These are phyloP conservation scores for Doris montereyensis DNA, from an alignment of 2,888 invertebrate genomes.

Conservation along the genomic window DNA sequence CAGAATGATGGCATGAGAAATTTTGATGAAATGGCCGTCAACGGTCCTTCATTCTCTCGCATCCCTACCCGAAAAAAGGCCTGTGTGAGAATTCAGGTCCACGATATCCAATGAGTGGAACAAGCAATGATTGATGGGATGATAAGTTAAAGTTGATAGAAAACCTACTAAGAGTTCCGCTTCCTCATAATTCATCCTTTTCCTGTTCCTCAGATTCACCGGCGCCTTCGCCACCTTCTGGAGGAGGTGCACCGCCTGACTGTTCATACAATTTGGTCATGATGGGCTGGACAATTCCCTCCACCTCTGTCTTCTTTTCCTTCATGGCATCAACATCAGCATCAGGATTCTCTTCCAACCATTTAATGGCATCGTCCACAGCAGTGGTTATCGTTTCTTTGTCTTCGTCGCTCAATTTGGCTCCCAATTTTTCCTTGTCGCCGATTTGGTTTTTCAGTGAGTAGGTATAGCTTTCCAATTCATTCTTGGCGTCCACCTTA, in stretches of 20 bases:
- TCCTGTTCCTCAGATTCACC: conserved; percentile 74
- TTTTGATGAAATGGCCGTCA: too few relatives aligned
- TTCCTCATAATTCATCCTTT: conserved; percentile 44
- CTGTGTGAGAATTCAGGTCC: neutral
- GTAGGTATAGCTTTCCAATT: conserved; percentile 94
- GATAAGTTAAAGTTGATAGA: too few relatives aligned
- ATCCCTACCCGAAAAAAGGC: neutral
- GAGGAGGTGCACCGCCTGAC: conserved; percentile 80
- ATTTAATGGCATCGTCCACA: conserved; percentile 97
- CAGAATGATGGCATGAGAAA: too few relatives aligned
- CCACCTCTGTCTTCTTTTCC: conserved; percentile 93
- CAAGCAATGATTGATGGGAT: neutral
- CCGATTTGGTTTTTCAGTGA: conserved; percentile 96
- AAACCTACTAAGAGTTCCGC: too few relatives aligned
- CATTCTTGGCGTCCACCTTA: conserved; percentile 95
- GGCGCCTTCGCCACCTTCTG: conserved; percentile 75
- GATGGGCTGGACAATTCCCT: conserved; percentile 96
- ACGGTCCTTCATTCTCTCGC: too few relatives aligned
- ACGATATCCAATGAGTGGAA: neutral
- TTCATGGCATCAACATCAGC: conserved; percentile 93
- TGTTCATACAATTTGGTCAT: conserved; percentile 94
- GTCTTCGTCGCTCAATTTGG: conserved; percentile 89
- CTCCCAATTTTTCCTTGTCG: conserved; percentile 97
- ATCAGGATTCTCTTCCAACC: conserved; percentile 96
- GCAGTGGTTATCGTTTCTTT: conserved; percentile 94